These are phyloP conservation scores for Phycodurus eques DNA, from an alignment of 2,113 vertebrate genomes.

Conservation along the genomic window DNA sequence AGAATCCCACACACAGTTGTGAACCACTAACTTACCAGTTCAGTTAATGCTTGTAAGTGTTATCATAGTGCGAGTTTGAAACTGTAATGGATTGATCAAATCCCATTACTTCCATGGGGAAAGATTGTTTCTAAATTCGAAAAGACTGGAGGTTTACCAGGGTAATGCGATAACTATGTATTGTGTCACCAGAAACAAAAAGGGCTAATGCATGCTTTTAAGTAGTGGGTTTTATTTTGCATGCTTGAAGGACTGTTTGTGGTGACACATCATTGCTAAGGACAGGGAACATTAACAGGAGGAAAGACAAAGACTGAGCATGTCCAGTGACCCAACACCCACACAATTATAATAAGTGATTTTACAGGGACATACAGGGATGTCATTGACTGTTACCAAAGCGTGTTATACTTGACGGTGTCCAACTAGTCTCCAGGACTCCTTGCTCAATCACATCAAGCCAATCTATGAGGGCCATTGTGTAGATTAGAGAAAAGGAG, in stretches of 20 bases:
- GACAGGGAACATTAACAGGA: slow-evolving; percentile 18
- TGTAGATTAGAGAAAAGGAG: slow-evolving; percentile 35
- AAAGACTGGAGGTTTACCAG: no score
- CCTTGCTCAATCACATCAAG: slow-evolving; percentile 31
- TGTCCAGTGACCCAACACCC: not conserved
- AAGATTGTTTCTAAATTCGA: not conserved
- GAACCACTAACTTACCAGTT: no score
- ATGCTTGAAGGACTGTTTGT: not conserved
- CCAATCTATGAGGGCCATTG: slow-evolving; percentile 30
- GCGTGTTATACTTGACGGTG: slow-evolving; percentile 13
- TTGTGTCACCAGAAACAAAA: slow-evolving; percentile 5
- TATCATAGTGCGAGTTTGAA: no score
- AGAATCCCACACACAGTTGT: no score
- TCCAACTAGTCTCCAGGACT: slow-evolving; percentile 1
- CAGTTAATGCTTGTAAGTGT: no score
- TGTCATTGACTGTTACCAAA: slow-evolving; percentile 28
- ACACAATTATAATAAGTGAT: slow-evolving; percentile 58
- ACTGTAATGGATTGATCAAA: no score
- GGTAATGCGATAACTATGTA: not conserved
- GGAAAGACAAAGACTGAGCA: slow-evolving; percentile 17
- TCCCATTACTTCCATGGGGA: no score
- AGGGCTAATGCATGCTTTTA: not conserved
- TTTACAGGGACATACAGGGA: slow-evolving; percentile 34
- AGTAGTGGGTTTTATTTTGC: slow-evolving; percentile 8
- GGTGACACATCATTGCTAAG: not conserved